Base-by-base conservation (phyloP, 2,113 vertebrate species). In the Alectura lathami region DNA sequence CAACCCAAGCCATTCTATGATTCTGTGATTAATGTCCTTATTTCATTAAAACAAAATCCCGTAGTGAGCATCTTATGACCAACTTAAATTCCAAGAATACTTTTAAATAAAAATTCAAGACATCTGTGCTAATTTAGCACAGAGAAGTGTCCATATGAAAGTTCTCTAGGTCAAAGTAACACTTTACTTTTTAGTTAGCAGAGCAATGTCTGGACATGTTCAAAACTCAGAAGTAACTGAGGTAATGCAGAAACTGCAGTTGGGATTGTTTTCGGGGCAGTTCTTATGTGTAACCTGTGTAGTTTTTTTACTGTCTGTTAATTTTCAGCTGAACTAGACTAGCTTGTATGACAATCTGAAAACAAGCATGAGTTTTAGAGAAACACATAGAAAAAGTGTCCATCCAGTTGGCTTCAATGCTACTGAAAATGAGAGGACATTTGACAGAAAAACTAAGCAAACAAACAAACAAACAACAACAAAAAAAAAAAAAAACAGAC, bases 71-170 rank as follows among this genome's bases (percentile, higher is more conserved):
- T 50, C 54, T 70, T 45, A 34, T 17, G 17, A 60, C 80, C 43
- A 60, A 34, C 5, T 64, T 79, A 89, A 68, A 20, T 74, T 70
- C 30, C 40, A 66, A 51, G 36, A 84, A 34, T 38, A 9, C 9
- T 22, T 67, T 67, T 93, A 45, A 62, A 60, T 88, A 70, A 16
- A 82, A 40, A 63, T 75, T 83, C 18, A 76, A 43, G 40, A 32
- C 13, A 11, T 88, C 29, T 68, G 29, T 6, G 9, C 10, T 67
- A 34, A 38, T 63, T 70, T 60, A 56, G 11, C 13, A 68, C 13
- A 20, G 2, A 0, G 73, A 17, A 38, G 32, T 24, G 9, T 68
- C 26, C 1, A 1, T 47, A 21, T 32, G 5, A 45, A 79, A 76
- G 69, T 50, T 80, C 45, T 73, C 47, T 57, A 42, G 10, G 23